Percentiles rank a stretch among this genome's conserved stretches.
Conservation (phyloP, 2,113 vertebrate genomes). For the Lamprotornis superbus region DNA sequence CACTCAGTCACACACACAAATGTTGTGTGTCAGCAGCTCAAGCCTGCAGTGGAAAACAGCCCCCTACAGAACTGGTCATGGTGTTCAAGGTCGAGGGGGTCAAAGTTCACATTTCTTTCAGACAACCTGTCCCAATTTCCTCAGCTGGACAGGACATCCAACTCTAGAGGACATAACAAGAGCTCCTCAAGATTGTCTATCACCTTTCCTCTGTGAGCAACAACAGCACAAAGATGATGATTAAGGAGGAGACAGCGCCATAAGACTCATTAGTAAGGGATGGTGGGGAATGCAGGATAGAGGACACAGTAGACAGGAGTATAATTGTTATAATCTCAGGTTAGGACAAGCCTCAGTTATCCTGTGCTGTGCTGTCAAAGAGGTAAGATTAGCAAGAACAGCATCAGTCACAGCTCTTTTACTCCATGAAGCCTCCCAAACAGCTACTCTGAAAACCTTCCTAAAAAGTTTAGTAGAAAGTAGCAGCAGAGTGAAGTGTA, state of each 20-base stretch:
- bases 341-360: not conserved
- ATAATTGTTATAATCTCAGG: not conserved
- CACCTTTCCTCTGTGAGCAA: not conserved
- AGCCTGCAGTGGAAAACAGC: not conserved
- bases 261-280: not conserved
- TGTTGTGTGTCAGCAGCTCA: not conserved
- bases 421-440: not conserved
- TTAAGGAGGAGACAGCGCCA: not conserved
- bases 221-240: not conserved
- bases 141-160: not conserved
- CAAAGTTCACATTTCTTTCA: not conserved
- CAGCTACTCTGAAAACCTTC: not conserved
- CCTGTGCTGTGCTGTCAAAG: not conserved
- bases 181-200: not conserved
- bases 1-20: not conserved
- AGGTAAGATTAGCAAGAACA: not conserved
- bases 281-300: not conserved
- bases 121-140: not conserved
- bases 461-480: not conserved
- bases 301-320: not conserved
- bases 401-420: not conserved
- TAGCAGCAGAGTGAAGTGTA: not conserved
- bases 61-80: not conserved
- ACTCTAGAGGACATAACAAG: not conserved
- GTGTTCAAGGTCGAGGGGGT: fast-evolving